These are phyloP conservation scores for Horisme vitalbata DNA, from an alignment of 2,888 invertebrate species.

Conservation along the genomic window DNA sequence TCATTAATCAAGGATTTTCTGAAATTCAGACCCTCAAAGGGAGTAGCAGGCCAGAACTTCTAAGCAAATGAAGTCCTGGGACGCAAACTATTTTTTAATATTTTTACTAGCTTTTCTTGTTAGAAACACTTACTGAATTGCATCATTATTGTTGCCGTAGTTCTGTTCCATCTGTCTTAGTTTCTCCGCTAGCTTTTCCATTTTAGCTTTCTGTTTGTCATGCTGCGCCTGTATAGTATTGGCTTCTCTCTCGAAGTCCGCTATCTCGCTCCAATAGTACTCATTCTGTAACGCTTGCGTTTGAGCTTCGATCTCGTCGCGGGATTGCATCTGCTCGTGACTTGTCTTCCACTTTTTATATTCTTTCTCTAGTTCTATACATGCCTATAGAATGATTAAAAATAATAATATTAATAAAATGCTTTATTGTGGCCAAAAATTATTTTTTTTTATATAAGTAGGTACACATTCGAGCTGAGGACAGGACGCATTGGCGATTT, in stretches of 20 bases:
- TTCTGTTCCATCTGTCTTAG: conserved; percentile 59
- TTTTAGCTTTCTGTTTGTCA: conserved; percentile 70
- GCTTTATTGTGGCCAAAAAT: too few relatives aligned
- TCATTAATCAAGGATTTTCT: too few relatives aligned
- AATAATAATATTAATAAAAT: too few relatives aligned
- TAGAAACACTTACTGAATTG: conserved; percentile 66
- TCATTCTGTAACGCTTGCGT: conserved; percentile 80
- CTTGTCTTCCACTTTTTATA: conserved; percentile 79
- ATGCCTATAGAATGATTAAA: too few relatives aligned
- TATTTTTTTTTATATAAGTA: too few relatives aligned
- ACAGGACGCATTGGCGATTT: too few relatives aligned
- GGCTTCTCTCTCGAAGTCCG: conserved; percentile 57
- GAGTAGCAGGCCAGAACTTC: too few relatives aligned
- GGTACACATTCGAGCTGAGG: too few relatives aligned
- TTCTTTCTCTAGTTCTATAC: conserved; percentile 66
- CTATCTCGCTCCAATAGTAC: conserved; percentile 78
- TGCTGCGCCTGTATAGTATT: conserved; percentile 63
- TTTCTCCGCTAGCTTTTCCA: conserved; percentile 59
- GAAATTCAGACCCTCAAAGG: too few relatives aligned
- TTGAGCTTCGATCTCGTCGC: conserved; percentile 76
- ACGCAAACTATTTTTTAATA: too few relatives aligned
- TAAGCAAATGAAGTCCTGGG: too few relatives aligned
- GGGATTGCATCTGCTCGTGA: conserved; percentile 79
- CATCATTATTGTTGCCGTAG: conserved; percentile 57
- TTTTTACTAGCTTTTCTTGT: too few relatives aligned